These are phyloP conservation scores for Ciconia nigra DNA, from an alignment of 2,797 vertebrate species.

Conservation along the genomic window DNA sequence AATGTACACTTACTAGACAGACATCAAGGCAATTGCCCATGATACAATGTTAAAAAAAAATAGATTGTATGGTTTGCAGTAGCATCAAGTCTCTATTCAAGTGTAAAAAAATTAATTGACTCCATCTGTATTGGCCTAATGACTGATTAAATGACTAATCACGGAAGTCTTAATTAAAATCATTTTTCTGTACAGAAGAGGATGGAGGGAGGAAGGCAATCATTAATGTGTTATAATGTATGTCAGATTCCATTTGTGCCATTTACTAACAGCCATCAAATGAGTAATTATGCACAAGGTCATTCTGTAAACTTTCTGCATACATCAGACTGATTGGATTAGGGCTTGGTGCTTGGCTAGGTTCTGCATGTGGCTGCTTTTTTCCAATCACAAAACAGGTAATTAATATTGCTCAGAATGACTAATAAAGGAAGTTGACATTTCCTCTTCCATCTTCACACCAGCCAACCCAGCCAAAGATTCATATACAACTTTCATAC, in stretches of 20 bases:
- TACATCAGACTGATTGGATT: constrained; percentile 44
- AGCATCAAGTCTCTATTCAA: constrained; percentile 71
- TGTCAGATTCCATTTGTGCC: constrained; percentile 51
- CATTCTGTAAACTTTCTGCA: constrained; percentile 41
- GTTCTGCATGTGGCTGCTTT: background rate
- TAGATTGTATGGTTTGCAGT: constrained; percentile 17
- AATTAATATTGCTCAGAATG: constrained; percentile 40
- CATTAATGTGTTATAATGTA: constrained; percentile 53
- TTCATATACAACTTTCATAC: background rate
- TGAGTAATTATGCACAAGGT: constrained; percentile 65
- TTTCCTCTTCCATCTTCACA: background rate
- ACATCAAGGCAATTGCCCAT: background rate
- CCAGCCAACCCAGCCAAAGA: background rate
- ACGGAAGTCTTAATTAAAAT: constrained; percentile 77
- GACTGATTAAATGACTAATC: constrained; percentile 79
- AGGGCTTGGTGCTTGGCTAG: background rate
- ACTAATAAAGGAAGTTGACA: constrained; percentile 16
- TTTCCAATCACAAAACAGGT: constrained; percentile 15
- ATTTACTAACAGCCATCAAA: constrained; percentile 53
- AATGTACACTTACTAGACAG: background rate
- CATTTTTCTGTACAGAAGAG: constrained; percentile 63
- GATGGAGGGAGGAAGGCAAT: constrained; percentile 62
- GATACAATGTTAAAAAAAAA: background rate
- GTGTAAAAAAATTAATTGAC: constrained; percentile 71
- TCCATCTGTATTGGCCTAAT: constrained; percentile 78